A percentile compares a stretch with the other conserved stretches of the same genome.
Conservation (phyloP, 2,113 vertebrate genomes). For the Pangasianodon hypophthalmus region DNA sequence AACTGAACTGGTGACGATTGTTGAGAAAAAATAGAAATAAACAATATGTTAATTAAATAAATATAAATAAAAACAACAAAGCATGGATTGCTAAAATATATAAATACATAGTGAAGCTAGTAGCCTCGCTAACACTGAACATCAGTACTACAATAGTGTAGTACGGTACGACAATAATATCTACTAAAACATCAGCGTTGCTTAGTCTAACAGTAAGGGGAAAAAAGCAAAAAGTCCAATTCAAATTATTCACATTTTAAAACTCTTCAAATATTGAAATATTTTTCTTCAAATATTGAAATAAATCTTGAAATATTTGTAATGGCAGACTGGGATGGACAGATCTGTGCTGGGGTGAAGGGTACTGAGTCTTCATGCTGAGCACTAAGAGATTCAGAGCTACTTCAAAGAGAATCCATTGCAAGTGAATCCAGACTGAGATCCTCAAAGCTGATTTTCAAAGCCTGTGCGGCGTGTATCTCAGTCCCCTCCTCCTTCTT, state of each 20-base stretch:
- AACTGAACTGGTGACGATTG: not conserved
- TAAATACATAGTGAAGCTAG: not conserved
- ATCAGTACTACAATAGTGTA: not conserved
- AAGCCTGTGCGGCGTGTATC: slow-evolving; percentile 40
- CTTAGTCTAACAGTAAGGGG: not conserved
- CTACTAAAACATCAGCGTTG: not conserved
- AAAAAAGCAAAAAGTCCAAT: not conserved
- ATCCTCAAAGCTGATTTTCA: slow-evolving; percentile 48
- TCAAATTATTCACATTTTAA: not conserved
- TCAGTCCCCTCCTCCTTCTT: not conserved
- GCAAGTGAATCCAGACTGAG: slow-evolving; percentile 52
- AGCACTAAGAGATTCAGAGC: slow-evolving; percentile 39
- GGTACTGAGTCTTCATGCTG: not conserved
- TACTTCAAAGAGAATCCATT: slow-evolving; percentile 51
- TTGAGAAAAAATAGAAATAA: too few relatives aligned
- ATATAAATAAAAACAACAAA: not conserved
- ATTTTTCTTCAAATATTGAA: too few relatives aligned
- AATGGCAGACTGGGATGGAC: not conserved
- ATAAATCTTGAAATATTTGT: slow-evolving; percentile 4
- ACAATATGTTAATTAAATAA: not conserved
- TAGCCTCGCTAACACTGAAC: not conserved
- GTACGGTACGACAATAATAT: not conserved
- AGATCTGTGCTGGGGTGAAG: not conserved
- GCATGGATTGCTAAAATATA: too few relatives aligned
- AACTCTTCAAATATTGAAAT: slow-evolving; percentile 15